Percentiles rank a stretch among this genome's conserved stretches.
phyloP scores from a whole-genome alignment of 2,113 vertebrate genomes.

The Kobus ellipsiprymnus region DNA sequence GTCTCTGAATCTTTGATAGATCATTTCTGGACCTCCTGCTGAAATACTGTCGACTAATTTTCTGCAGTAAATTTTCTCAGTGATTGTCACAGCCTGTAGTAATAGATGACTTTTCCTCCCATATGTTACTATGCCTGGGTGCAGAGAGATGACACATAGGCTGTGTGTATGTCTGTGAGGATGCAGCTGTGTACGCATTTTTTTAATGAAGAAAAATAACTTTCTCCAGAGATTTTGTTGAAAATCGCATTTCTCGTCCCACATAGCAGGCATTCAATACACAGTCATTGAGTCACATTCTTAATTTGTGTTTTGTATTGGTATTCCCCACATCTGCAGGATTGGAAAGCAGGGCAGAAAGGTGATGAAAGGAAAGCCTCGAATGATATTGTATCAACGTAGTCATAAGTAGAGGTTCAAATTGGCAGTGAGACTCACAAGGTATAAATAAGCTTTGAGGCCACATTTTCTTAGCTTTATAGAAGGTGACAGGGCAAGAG shows the following conservation, averaged over 20 bases:
- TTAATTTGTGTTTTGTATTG: not conserved
- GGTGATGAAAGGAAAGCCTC: not conserved
- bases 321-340: not conserved
- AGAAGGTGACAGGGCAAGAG: not conserved
- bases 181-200: conserved; percentile 10
- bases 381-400: not conserved
- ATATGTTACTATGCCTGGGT: not conserved
- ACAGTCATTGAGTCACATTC: conserved; percentile 30
- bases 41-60: conserved; percentile 53
- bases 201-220: conserved; percentile 15
- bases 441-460: not conserved
- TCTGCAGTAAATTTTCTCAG: conserved; percentile 38
- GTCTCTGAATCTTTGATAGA: conserved; percentile 15
- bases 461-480: not conserved
- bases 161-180: not conserved
- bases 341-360: not conserved
- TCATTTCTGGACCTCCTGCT: conserved; percentile 42
- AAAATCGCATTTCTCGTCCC: conserved; percentile 3
- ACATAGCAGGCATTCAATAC: not conserved
- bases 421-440: not conserved
- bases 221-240: conserved; percentile 43
- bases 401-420: not conserved
- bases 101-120: not conserved
- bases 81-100: conserved; percentile 15
- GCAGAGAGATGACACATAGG: not conserved